Percentiles rank a stretch among this genome's conserved stretches.
Evolutionary conservation across 2,113 vertebrate genomes (phyloP).

Genomic region (Polyodon spathula): DNA sequence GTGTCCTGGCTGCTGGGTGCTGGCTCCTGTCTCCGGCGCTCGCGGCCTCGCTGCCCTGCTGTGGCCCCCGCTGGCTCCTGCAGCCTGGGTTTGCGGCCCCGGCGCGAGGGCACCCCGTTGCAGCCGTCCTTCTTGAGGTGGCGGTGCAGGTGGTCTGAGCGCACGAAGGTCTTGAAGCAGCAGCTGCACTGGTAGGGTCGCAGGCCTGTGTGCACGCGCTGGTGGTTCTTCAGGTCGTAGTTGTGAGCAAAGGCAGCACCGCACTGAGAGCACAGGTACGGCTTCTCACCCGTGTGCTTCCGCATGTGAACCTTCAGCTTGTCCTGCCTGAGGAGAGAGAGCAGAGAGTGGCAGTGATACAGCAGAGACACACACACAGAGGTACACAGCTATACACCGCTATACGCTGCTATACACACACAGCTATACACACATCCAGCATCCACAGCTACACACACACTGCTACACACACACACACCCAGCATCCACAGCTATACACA

Average conservation of each 20-base stretch:
- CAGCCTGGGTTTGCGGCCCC: slow-evolving; percentile 70
- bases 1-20: slow-evolving; percentile 38
- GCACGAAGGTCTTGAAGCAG: slow-evolving; percentile 97
- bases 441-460: no score
- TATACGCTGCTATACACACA: no score
- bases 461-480: no score
- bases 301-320: slow-evolving; percentile 98
- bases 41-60: not conserved
- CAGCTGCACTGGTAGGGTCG: slow-evolving; percentile 96
- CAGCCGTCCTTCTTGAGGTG: slow-evolving; percentile 98
- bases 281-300: slow-evolving; percentile 97
- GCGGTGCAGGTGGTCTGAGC: slow-evolving; percentile 94
- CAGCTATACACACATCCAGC: no score
- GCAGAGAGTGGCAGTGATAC: no score
- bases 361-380: slow-evolving; percentile 26
- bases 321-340: slow-evolving; percentile 74
- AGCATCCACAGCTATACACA: no score
- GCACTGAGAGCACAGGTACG: slow-evolving; percentile 92
- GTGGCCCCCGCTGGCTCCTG: slow-evolving; percentile 36
- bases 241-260: slow-evolving; percentile 95
- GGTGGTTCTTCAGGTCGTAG: slow-evolving; percentile 99
- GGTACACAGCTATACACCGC: no score
- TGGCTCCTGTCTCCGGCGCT: slow-evolving; percentile 24
- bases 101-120: slow-evolving; percentile 84
- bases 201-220: slow-evolving; percentile 93